Percentiles rank a stretch among this genome's conserved stretches.
phyloP scores from a whole-genome alignment of 2,797 vertebrate species.

The Mionectes olivaceus region DNA sequence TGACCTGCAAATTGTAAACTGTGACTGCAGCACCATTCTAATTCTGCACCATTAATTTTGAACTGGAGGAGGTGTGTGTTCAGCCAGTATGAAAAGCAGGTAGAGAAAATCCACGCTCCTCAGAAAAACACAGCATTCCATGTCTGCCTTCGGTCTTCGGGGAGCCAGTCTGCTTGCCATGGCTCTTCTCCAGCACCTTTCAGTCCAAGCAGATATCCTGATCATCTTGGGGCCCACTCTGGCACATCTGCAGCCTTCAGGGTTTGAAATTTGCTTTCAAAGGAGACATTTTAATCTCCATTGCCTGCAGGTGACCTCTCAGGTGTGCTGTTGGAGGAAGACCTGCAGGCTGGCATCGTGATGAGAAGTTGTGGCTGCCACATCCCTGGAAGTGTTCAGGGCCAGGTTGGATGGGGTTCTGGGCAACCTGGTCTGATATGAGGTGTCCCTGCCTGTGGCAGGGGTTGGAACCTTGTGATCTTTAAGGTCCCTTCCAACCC shows the following conservation, averaged over 20 bases:
- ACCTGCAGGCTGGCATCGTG: not conserved
- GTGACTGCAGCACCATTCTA: not conserved
- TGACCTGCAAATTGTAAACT: accelerated
- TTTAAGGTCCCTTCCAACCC: not conserved
- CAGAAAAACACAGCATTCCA: not conserved
- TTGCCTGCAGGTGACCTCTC: not conserved
- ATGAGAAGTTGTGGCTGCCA: not conserved
- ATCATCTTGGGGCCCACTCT: too few relatives aligned
- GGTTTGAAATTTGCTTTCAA: not conserved
- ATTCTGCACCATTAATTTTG: accelerated
- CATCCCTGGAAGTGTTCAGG: not conserved
- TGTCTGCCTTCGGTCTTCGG: not conserved
- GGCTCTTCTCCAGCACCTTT: not conserved
- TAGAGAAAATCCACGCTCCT: not conserved
- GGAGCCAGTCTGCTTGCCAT: not conserved
- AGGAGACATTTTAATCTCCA: not conserved
- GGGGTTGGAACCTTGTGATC: not conserved
- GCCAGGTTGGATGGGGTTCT: not conserved
- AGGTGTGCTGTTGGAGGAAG: not conserved
- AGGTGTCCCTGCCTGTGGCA: not conserved
- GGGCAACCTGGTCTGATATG: not conserved
- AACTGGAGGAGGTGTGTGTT: accelerated
- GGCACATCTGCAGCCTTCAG: not conserved
- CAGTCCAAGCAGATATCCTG: not conserved
- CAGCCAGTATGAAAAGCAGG: not conserved